These are phyloP conservation scores for Tachypleus tridentatus DNA, from an alignment of 1,140 invertebrate genomes.

Conservation along the genomic window DNA sequence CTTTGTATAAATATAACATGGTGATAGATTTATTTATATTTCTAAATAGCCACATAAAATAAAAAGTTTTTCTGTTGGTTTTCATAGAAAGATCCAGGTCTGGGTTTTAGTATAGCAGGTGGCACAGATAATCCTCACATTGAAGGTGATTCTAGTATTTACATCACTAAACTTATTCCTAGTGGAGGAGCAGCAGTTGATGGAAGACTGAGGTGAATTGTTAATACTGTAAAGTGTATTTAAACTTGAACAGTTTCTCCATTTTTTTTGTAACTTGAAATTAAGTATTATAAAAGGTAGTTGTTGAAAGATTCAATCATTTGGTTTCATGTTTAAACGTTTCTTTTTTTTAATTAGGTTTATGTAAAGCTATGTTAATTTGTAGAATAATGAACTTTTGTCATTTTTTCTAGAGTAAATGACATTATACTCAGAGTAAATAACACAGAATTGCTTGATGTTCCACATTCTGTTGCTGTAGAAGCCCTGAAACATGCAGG, in stretches of 20 bases:
- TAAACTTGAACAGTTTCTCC: too few relatives aligned
- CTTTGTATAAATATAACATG: too few relatives aligned
- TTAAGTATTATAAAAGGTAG: too few relatives aligned
- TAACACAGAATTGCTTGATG: conserved; percentile 74
- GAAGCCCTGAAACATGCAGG: conserved; percentile 91
- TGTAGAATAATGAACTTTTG: neutral
- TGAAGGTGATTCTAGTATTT: conserved; percentile 60
- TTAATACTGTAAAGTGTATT: too few relatives aligned
- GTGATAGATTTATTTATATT: too few relatives aligned
- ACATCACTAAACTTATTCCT: conserved; percentile 95
- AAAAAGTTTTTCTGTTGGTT: too few relatives aligned
- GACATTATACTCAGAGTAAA: conserved; percentile 84
- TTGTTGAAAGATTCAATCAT: too few relatives aligned
- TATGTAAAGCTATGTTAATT: too few relatives aligned
- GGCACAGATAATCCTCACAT: conserved; percentile 88
- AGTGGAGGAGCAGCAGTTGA: conserved; percentile 86
- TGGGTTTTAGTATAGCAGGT: conserved; percentile 96
- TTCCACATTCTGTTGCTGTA: conserved; percentile 82
- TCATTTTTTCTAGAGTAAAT: conserved; percentile 44
- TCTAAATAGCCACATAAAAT: too few relatives aligned
- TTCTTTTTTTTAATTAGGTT: too few relatives aligned
- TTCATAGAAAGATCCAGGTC: conserved; percentile 7
- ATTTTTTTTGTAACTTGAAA: too few relatives aligned
- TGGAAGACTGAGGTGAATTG: conserved; percentile 51
- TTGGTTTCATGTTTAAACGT: too few relatives aligned